Percentiles rank a stretch among this genome's conserved stretches.
Conservation (phyloP, 2,797 vertebrate genomes). For the Myotis pilosus region DNA sequence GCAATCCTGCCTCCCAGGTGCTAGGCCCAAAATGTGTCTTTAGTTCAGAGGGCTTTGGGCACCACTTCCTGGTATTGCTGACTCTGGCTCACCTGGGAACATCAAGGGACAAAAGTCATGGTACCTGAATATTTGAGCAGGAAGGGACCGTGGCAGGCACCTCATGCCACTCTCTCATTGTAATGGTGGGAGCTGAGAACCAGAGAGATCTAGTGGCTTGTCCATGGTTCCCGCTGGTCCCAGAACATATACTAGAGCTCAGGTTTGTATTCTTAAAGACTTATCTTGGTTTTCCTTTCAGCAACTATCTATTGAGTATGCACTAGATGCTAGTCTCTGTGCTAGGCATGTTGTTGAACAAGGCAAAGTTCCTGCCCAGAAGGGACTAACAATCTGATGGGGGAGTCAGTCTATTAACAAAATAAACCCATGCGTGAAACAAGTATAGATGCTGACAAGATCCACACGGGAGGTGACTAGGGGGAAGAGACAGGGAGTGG, state of each 20-base stretch:
- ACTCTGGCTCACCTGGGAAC: not conserved
- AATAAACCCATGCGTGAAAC: not conserved
- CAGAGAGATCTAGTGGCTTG: not conserved
- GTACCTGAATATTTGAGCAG: not conserved
- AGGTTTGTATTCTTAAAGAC: not conserved
- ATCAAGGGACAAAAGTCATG: not conserved
- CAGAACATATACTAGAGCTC: not conserved
- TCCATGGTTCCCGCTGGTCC: not conserved
- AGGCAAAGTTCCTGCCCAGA: not conserved
- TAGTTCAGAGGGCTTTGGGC: not conserved
- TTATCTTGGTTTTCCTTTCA: not conserved
- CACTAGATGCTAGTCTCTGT: not conserved
- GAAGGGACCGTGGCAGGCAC: not conserved
- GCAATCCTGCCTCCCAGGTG: not conserved
- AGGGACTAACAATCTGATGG: not conserved
- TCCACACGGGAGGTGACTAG: not conserved
- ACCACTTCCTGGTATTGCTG: not conserved
- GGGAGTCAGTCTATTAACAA: not conserved
- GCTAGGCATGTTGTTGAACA: not conserved
- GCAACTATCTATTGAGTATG: not conserved
- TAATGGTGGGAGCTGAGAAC: not conserved
- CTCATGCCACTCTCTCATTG: not conserved
- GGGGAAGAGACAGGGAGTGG: not conserved
- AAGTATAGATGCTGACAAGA: not conserved
- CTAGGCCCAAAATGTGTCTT: not conserved